Evolutionary conservation across 2,888 invertebrate genomes (phyloP).

Genomic region (Ellobium chinense): DNA sequence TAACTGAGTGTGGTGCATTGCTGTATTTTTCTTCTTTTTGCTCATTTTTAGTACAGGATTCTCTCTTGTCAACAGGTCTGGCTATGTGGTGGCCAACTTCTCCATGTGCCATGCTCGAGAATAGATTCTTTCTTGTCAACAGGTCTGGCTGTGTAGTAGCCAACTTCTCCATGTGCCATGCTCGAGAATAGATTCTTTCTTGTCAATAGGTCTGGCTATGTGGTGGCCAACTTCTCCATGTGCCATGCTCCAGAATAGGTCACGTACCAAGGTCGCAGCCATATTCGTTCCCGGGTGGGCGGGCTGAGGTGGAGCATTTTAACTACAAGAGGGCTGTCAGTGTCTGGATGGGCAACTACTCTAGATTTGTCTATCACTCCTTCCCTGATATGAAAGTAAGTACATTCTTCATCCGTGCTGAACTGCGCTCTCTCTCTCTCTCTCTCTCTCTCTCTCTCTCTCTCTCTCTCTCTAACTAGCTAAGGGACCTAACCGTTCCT

Average conservation of each 20-base stretch:
- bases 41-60: no score
- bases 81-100: slow-evolving; percentile 72
- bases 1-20: no score
- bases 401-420: no score
- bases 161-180: slow-evolving; percentile 70
- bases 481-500: no score
- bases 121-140: no score
- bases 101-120: slow-evolving; percentile 73
- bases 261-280: slow-evolving; percentile 72
- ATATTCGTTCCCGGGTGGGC: slow-evolving; percentile 70
- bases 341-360: slow-evolving; percentile 65
- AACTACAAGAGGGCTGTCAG: slow-evolving; percentile 71
- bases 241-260: slow-evolving; percentile 73
- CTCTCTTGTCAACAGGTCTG: no score
- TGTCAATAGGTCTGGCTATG: slow-evolving; percentile 69
- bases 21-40: no score
- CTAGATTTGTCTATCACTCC: slow-evolving; percentile 59
- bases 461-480: no score
- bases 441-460: no score
- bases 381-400: slow-evolving; percentile 65
- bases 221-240: slow-evolving; percentile 70
- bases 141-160: slow-evolving; percentile 75
- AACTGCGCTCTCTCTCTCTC: no score
- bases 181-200: slow-evolving; percentile 57
- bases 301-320: slow-evolving; percentile 58